These are phyloP conservation scores for Troides helena DNA, from an alignment of 2,888 invertebrate species.

Conservation along the genomic window DNA sequence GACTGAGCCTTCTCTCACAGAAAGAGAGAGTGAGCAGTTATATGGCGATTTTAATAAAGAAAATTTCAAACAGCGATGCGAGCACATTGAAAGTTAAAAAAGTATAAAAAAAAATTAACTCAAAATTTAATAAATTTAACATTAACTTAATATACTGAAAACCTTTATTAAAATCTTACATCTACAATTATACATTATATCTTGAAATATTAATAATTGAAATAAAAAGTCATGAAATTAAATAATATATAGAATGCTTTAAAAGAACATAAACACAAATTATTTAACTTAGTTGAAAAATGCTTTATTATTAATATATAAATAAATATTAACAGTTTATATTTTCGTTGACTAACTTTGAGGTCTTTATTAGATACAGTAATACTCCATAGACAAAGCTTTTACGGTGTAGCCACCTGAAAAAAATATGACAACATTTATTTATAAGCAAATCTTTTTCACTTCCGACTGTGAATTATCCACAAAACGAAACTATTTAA, in stretches of 20 bases:
- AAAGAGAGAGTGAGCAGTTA: too few species aligned
- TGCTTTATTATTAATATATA: slow-evolving; percentile 1
- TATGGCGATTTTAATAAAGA: too few species aligned
- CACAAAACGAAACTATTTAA: too few species aligned
- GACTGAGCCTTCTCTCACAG: too few species aligned
- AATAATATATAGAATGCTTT: too few species aligned
- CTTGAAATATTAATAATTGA: neutral
- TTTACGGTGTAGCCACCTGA: slow-evolving; percentile 61
- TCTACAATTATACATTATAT: neutral
- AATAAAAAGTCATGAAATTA: neutral
- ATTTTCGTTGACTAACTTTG: neutral
- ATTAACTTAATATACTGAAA: too few species aligned
- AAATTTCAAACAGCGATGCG: too few species aligned
- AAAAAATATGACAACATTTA: slow-evolving; percentile 29
- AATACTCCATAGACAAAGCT: slow-evolving; percentile 9
- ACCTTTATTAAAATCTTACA: too few species aligned
- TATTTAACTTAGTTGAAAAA: neutral
- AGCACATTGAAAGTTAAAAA: too few species aligned
- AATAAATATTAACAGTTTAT: slow-evolving; percentile 9
- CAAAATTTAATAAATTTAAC: too few species aligned
- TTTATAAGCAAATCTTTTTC: neutral
- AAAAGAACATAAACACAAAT: neutral
- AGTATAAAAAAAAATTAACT: too few species aligned
- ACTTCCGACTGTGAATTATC: neutral
- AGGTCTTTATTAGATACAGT: neutral